phyloP scores from a whole-genome alignment of 2,888 invertebrate species.

The Ypsolopha sequella region DNA sequence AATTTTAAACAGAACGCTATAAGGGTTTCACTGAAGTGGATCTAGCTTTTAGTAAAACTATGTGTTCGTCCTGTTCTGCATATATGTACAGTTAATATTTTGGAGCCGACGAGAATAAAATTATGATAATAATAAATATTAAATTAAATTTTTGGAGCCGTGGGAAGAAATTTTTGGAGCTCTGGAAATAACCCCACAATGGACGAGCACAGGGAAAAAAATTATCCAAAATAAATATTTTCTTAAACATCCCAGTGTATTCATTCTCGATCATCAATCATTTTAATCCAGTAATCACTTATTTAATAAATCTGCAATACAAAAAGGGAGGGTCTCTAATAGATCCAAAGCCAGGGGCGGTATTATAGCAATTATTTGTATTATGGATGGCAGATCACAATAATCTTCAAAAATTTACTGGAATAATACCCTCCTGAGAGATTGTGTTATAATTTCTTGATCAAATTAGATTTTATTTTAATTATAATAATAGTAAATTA shows the following conservation, averaged over 20 bases:
- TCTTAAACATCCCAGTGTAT: background rate
- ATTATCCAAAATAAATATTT: background rate
- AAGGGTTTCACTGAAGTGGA: no score
- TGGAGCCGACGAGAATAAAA: no score
- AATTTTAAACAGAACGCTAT: no score
- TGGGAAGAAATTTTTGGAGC: no score
- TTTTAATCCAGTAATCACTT: conserved; percentile 50
- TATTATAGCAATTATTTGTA: conserved; percentile 59
- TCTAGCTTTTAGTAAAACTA: no score
- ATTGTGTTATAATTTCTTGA: background rate
- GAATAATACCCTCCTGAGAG: conserved; percentile 24
- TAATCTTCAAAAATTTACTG: conserved; percentile 32
- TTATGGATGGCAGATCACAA: conserved; percentile 49
- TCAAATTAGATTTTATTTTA: background rate
- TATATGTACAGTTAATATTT: no score
- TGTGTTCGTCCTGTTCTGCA: no score
- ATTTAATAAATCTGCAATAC: conserved; percentile 37
- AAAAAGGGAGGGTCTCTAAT: conserved; percentile 30
- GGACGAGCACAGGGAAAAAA: background rate
- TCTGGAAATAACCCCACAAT: no score
- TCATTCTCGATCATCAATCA: conserved; percentile 34
- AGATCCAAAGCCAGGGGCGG: conserved; percentile 42
- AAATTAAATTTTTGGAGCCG: no score
- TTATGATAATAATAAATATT: no score
- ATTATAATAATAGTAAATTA: no score